Percentiles rank a stretch among this genome's conserved stretches.
Conservation (phyloP, 2,797 vertebrate genomes). For the Cossypha polioptera region DNA sequence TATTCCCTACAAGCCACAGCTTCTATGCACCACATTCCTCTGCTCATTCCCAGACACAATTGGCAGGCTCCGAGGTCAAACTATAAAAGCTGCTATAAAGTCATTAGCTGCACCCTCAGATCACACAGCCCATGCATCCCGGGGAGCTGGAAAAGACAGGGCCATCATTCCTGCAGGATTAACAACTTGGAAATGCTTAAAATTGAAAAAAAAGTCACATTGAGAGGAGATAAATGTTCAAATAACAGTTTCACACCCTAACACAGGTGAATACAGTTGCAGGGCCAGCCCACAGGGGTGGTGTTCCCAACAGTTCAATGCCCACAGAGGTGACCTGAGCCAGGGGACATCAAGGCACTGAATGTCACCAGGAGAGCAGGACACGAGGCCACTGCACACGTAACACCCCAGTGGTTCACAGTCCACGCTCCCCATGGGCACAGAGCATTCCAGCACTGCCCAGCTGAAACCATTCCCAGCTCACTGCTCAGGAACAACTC, state of each 20-base stretch:
- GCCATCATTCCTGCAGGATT: neutral
- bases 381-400: accelerated
- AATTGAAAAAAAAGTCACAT: too few relatives aligned
- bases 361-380: neutral
- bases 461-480: neutral
- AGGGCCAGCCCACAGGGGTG: neutral
- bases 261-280: neutral
- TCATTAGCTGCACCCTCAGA: neutral
- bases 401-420: neutral
- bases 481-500: neutral
- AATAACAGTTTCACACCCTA: neutral
- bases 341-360: neutral
- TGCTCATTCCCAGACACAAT: neutral
- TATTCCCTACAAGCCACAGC: neutral
- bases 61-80: neutral
- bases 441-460: neutral
- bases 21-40: neutral
- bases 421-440: neutral
- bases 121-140: accelerated
- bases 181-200: neutral
- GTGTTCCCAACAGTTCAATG: neutral
- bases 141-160: neutral
- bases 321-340: accelerated
- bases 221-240: neutral
- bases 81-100: neutral